These are phyloP conservation scores for Furcifer pardalis DNA, from an alignment of 2,797 vertebrate species.

Conservation along the genomic window DNA sequence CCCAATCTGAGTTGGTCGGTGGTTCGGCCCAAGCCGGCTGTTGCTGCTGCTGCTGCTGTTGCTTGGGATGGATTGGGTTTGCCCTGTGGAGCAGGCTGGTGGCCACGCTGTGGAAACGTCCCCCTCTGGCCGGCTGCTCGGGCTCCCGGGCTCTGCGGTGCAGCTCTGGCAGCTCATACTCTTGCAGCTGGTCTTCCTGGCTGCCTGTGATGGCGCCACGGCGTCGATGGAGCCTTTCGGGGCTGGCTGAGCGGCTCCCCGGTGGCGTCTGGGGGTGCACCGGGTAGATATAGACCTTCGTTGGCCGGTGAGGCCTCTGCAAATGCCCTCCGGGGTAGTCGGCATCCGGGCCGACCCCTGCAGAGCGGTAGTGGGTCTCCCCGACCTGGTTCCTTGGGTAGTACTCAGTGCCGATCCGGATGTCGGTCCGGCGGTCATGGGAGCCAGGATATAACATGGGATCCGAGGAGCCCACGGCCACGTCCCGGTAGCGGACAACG, in stretches of 20 bases:
- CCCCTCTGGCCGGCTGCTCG: fast-evolving
- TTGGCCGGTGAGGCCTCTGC: background rate
- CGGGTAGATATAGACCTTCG: slow-evolving; percentile 25
- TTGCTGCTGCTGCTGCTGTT: background rate
- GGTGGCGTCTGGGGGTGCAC: slow-evolving; percentile 20
- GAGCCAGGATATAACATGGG: background rate
- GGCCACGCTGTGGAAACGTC: background rate
- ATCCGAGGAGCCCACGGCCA: background rate
- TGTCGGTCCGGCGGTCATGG: background rate
- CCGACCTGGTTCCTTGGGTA: fast-evolving
- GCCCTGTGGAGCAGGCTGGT: background rate
- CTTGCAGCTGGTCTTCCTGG: background rate
- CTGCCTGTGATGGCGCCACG: fast-evolving
- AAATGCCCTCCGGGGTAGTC: fast-evolving
- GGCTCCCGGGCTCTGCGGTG: background rate
- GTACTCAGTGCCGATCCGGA: fast-evolving
- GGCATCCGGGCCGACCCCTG: fast-evolving
- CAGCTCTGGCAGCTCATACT: background rate
- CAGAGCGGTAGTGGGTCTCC: background rate
- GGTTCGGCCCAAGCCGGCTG: background rate
- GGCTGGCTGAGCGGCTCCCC: background rate
- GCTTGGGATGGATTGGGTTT: fast-evolving
- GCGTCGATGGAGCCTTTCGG: fast-evolving
- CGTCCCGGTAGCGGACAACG: background rate
- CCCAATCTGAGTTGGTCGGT: background rate